Conservation (phyloP, 2,888 invertebrate species). For the Pristionchus fissidentatus region DNA sequence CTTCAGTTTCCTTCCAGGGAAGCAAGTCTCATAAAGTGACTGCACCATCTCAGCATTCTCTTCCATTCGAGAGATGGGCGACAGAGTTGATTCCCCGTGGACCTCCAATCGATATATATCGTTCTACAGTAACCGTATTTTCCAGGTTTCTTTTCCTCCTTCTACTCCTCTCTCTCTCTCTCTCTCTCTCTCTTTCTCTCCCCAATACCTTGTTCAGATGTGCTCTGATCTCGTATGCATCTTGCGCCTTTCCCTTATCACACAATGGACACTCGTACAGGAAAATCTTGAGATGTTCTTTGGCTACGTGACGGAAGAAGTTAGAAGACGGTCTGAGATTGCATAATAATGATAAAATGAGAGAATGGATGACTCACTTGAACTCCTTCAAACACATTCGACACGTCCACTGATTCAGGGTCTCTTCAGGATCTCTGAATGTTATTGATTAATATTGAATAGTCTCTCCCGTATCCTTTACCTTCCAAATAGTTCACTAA, state of each 20-base stretch:
- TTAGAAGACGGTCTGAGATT: constrained; percentile 62
- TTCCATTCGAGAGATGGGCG: constrained; percentile 62
- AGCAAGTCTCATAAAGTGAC: constrained; percentile 60
- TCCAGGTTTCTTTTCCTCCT: too few species aligned
- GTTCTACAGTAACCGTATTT: too few species aligned
- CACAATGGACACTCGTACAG: constrained; percentile 64
- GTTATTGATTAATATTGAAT: not conserved
- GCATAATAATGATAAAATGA: not conserved
- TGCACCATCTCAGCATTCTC: constrained; percentile 58
- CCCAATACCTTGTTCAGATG: constrained; percentile 60
- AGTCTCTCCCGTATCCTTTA: not conserved
- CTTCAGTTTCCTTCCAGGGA: constrained; percentile 63
- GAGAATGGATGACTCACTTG: not conserved
- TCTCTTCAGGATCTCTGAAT: constrained; percentile 38
- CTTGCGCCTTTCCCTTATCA: constrained; percentile 59
- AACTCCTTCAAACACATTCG: constrained; percentile 59
- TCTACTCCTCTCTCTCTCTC: not conserved
- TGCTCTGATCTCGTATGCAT: constrained; percentile 60
- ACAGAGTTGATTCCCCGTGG: constrained; percentile 50
- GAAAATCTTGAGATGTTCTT: constrained; percentile 70
- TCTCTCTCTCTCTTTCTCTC: not conserved
- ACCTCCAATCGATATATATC: constrained; percentile 42
- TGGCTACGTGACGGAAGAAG: constrained; percentile 66
- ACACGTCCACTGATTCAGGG: constrained; percentile 53
- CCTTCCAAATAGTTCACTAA: not conserved